Percentiles rank a stretch among this genome's conserved stretches.
Evolutionary conservation across 1,140 invertebrate genomes (phyloP).

Genomic region (Cydia strobilella): DNA sequence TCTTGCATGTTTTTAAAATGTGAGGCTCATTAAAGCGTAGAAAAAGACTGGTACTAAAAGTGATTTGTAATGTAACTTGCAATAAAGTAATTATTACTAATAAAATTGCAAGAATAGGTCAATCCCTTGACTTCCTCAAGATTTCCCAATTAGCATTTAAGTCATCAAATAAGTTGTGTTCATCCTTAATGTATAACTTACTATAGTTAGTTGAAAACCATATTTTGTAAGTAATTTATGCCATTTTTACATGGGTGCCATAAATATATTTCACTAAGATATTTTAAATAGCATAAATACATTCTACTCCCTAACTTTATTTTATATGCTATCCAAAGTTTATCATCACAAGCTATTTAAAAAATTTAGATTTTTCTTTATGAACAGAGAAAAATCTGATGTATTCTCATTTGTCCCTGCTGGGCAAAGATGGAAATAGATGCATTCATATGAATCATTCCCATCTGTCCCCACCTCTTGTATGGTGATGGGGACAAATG

Average conservation of each 20-base stretch:
- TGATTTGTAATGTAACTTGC: background rate
- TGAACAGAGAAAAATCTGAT: background rate
- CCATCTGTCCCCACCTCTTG: no score
- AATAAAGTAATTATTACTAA: background rate
- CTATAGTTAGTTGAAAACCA: slow-evolving; percentile 20
- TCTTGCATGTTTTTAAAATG: background rate
- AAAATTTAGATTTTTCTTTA: background rate
- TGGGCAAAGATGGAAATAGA: no score
- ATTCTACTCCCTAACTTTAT: background rate
- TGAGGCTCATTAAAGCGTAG: background rate
- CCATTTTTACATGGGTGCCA: slow-evolving; percentile 24
- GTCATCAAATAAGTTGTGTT: slow-evolving; percentile 28
- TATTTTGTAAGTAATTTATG: slow-evolving; percentile 4
- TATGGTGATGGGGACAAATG: no score
- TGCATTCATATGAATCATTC: no score
- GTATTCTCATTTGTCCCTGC: no score
- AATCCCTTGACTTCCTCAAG: background rate
- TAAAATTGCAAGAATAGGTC: background rate
- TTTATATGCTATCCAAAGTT: background rate
- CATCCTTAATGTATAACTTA: slow-evolving; percentile 29
- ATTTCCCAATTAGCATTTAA: slow-evolving; percentile 50
- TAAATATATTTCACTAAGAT: slow-evolving; percentile 4
- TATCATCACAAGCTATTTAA: background rate
- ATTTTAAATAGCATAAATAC: background rate
- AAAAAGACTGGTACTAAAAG: slow-evolving; percentile 10